Percentiles rank a stretch among this genome's conserved stretches.
Conservation (phyloP, 2,797 vertebrate species). For the Pelodytes ibericus region DNA sequence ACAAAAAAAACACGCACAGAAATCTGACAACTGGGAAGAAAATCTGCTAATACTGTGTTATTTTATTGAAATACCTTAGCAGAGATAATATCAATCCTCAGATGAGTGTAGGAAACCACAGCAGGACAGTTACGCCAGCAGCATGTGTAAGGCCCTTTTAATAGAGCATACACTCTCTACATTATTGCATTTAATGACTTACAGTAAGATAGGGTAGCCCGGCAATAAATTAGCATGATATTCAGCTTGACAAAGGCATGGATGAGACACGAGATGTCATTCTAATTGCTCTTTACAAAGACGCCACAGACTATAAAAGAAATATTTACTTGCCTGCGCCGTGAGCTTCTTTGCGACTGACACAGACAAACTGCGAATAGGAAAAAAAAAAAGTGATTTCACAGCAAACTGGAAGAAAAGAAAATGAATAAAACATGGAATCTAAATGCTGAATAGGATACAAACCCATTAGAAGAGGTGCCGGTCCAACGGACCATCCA, state of each 20-base stretch:
- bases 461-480: constrained; percentile 1
- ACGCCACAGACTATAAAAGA: background rate
- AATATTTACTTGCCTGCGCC: constrained; percentile 1
- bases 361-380: background rate
- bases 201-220: background rate
- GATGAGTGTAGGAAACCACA: too few species aligned
- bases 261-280: background rate
- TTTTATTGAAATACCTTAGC: too few species aligned
- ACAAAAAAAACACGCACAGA: too few species aligned
- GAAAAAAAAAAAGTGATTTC: constrained; percentile 1
- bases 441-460: constrained; percentile 6
- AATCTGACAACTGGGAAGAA: too few species aligned
- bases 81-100: too few species aligned
- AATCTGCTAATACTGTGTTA: too few species aligned
- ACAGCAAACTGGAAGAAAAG: background rate
- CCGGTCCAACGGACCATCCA: background rate
- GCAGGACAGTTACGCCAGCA: too few species aligned
- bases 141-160: too few species aligned
- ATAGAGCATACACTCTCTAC: background rate
- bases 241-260: background rate
- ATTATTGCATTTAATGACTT: background rate
- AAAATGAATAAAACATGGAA: constrained; percentile 16
- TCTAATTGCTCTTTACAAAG: background rate
- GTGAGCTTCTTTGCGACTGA: background rate
- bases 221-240: background rate